phyloP scores from a whole-genome alignment of 2,888 invertebrate genomes.

The Perdita meconis region DNA sequence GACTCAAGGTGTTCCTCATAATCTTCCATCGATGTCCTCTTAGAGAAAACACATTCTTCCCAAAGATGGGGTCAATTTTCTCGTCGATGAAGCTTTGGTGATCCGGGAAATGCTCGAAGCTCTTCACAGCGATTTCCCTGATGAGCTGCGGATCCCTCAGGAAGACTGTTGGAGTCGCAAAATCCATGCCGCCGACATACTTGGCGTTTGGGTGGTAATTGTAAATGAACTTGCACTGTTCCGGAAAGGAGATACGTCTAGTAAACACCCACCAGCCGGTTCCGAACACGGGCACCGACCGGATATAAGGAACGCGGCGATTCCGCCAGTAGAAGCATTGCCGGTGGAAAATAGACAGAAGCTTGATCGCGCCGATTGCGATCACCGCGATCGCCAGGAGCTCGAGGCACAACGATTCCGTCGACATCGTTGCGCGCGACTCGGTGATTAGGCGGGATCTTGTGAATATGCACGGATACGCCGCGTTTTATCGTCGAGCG shows the following conservation, averaged over 20 bases:
- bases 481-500: constrained; percentile 28
- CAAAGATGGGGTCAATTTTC: constrained; percentile 75
- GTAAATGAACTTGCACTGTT: constrained; percentile 54
- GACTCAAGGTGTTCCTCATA: constrained; percentile 76
- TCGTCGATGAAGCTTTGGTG: constrained; percentile 74
- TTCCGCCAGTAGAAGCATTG: constrained; percentile 67
- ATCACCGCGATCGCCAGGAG: constrained; percentile 8
- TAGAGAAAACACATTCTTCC: constrained; percentile 76
- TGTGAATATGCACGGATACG: constrained; percentile 41
- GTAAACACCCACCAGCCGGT: constrained; percentile 49
- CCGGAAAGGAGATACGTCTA: constrained; percentile 42
- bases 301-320: constrained; percentile 57
- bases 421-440: constrained; percentile 21
- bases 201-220: constrained; percentile 36
- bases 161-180: constrained; percentile 73
- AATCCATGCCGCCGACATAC: constrained; percentile 75
- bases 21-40: constrained; percentile 78
- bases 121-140: constrained; percentile 75
- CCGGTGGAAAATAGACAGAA: neutral
- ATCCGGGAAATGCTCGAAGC: constrained; percentile 77
- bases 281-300: constrained; percentile 62
- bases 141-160: constrained; percentile 78
- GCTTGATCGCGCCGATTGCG: neutral
- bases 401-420: constrained; percentile 9
- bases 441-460: constrained; percentile 33